Conservation (phyloP, 1,140 invertebrate species). For the Achroia grisella region DNA sequence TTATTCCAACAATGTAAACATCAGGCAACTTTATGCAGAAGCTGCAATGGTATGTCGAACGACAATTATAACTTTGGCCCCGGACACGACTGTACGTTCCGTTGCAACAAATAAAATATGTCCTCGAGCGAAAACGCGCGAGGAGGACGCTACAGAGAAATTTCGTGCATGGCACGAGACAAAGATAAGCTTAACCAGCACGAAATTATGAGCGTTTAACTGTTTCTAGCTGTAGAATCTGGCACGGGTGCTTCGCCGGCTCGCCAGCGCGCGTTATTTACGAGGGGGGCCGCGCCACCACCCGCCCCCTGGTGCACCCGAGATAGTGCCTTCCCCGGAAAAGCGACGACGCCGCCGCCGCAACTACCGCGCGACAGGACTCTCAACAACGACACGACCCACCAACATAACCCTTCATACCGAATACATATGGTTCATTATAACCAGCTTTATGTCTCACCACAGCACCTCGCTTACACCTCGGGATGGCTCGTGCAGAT, state of each 20-base stretch:
- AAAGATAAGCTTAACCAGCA: constrained; percentile 73
- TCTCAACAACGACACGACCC: constrained; percentile 10
- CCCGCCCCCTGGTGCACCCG: constrained; percentile 47
- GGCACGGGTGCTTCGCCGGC: constrained; percentile 69
- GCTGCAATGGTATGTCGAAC: constrained; percentile 64
- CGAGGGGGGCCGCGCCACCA: constrained; percentile 44
- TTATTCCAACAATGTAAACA: constrained; percentile 63
- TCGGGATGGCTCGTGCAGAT: constrained; percentile 49
- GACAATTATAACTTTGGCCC: constrained; percentile 69
- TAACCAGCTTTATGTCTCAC: constrained; percentile 14
- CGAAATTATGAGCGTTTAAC: constrained; percentile 74
- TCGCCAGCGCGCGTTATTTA: constrained; percentile 71
- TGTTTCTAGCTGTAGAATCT: constrained; percentile 73
- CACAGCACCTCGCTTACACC: constrained; percentile 32
- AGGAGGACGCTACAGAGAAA: constrained; percentile 58
- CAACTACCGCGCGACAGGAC: constrained; percentile 27
- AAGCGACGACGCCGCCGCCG: constrained; percentile 38
- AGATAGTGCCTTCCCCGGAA: constrained; percentile 68
- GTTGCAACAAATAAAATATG: constrained; percentile 69
- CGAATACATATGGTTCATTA: constrained; percentile 27
- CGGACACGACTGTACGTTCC: constrained; percentile 51
- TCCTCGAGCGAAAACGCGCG: constrained; percentile 56
- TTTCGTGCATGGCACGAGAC: constrained; percentile 69
- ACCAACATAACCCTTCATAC: constrained; percentile 26
- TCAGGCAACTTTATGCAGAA: constrained; percentile 60